Base-by-base conservation (phyloP, 2,888 invertebrate species). In the Plebejus melissa region DNA sequence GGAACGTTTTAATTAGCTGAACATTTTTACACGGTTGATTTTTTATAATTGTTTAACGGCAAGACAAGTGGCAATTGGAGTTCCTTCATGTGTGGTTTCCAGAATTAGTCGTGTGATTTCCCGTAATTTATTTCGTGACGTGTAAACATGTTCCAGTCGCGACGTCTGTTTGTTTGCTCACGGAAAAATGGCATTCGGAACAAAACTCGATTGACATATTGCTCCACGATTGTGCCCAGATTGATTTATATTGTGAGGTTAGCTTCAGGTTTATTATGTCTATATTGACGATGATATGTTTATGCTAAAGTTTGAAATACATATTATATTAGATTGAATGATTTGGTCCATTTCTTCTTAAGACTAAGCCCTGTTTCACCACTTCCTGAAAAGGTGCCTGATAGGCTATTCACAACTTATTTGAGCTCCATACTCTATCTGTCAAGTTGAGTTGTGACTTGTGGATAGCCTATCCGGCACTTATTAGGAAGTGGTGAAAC, bases 121-220 rank as follows among this genome's bases (percentile, higher is more conserved):
- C 72, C 65, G 76, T 76, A 79, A 81, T 81, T 80, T 79, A 79
- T 77, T 78, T 75, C 78, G 74, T 74, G 75, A 70, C 72, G 76
- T 88, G 88, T 90, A 91, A 91, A 91, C 91, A 91, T 84, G 85
- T 86, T 84, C 80, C 82, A 81, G 79, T 76, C 65, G 74, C 79
- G 86, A 86, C 85, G 81, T 86, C 81, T 87, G 89, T 90, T 89
- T 90, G 87, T 90, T 89, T 90, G 86, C 86, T 78, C 77, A 80
- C 80, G 78, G 82, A 82, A 88, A 89, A 88, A 90, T 87, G 85
- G 85, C 84, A 82, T 85, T 80, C 83, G 82, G 85, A 84, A 85
- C 84, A 81, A 83, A 84, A 83, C 81, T 78, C 84, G 87, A 91
- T 89, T 88, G 91, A 90, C 89, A 88, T 88, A 89, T 87, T 83